Percentiles rank a stretch among this genome's conserved stretches.
Evolutionary conservation across 2,113 vertebrate species (phyloP).

Genomic region (Cricetomys ansorgei): DNA sequence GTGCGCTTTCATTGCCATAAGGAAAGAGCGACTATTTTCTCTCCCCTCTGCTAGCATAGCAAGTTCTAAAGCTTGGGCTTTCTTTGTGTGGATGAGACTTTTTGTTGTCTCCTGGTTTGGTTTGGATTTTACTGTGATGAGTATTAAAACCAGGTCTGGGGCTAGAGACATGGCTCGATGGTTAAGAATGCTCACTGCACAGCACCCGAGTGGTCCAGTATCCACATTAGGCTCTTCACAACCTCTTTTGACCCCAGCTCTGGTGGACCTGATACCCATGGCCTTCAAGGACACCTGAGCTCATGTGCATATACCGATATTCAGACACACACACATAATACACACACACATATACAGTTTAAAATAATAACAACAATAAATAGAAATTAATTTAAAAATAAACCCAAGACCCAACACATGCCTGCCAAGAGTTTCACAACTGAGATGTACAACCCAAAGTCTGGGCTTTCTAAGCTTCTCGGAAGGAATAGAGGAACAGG

Average conservation of each 20-base stretch:
- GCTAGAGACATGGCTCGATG: background rate
- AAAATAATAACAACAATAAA: background rate
- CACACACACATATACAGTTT: background rate
- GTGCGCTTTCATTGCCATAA: background rate
- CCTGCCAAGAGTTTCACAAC: background rate
- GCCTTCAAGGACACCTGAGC: background rate
- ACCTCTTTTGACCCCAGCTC: background rate
- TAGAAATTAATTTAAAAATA: background rate
- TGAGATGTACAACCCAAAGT: background rate
- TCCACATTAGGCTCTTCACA: background rate
- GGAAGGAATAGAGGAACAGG: background rate
- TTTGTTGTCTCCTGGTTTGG: background rate
- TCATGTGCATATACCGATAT: background rate
- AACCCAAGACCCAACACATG: background rate
- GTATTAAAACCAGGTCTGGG: background rate
- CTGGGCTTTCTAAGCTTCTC: background rate
- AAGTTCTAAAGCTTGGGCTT: background rate
- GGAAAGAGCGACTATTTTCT: background rate
- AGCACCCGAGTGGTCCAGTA: background rate
- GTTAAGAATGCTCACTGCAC: background rate
- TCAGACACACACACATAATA: background rate
- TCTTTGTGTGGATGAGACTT: background rate
- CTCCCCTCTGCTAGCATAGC: background rate
- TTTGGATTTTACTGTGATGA: background rate
- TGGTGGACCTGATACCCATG: background rate